Conservation (phyloP, 1,140 invertebrate species). For the Cydia strobilella region DNA sequence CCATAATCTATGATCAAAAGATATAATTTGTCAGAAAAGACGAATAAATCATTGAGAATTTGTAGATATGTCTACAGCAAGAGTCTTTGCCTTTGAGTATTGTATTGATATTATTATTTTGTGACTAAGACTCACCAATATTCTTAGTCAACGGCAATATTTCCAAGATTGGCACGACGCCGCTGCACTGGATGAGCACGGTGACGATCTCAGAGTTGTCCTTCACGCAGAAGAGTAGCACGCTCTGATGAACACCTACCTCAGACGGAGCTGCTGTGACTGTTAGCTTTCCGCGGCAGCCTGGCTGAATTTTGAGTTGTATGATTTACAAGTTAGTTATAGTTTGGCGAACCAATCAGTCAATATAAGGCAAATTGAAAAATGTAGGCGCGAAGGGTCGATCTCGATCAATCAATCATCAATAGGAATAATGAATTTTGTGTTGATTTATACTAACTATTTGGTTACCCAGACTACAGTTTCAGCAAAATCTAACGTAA, state of each 20-base stretch:
- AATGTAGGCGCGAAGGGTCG: too few relatives aligned
- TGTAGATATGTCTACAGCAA: too few relatives aligned
- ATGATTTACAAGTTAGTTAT: neutral
- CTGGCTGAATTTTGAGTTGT: conserved; percentile 53
- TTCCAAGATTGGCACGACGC: conserved; percentile 63
- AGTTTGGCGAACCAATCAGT: too few relatives aligned
- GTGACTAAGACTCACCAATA: conserved; percentile 52
- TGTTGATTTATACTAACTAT: too few relatives aligned
- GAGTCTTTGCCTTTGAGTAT: too few relatives aligned
- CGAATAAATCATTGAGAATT: too few relatives aligned
- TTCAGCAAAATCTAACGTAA: too few relatives aligned
- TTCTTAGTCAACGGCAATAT: conserved; percentile 65
- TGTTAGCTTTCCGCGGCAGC: conserved; percentile 59
- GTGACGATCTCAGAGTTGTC: conserved; percentile 71
- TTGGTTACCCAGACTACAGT: too few relatives aligned
- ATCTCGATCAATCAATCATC: too few relatives aligned
- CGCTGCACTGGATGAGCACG: conserved; percentile 60
- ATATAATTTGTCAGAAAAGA: too few relatives aligned
- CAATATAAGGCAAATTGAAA: too few relatives aligned
- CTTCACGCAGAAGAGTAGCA: conserved; percentile 65
- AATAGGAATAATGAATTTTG: too few relatives aligned
- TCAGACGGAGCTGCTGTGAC: conserved; percentile 65
- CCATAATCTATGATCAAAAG: conserved; percentile 59
- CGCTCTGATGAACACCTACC: conserved; percentile 54
- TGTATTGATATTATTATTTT: neutral